Evolutionary conservation across 2,888 invertebrate genomes (phyloP), one percentile per base, ranked within the genome.

Genomic region (Hyles lineata): DNA sequence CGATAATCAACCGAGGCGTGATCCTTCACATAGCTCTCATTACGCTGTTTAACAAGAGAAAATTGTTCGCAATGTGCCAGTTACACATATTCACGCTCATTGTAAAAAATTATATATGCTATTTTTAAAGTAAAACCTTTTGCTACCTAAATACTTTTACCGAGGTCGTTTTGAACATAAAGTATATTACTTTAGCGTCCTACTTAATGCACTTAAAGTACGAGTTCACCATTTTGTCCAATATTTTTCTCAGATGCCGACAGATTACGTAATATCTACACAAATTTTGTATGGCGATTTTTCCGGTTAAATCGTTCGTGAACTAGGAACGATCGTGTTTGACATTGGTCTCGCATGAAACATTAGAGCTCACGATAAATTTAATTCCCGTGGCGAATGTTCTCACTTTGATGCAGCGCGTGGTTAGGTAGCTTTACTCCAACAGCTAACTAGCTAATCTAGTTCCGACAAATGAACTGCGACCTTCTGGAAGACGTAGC

Each of bases 331-430:
- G 73, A 79, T 83, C 84, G 83, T 82, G 83, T 80, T 81, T 76
- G 78, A 81, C 82, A 85, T 88, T 87, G 82, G 86, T 76, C 83
- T 81, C 83, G 85, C 85, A 81, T 83, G 79, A 80, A 77, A 77
- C 78, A 75, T 72, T 73, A 61, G 75, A 72, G 77, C 76, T 81
- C 79, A 83, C 79, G 81, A 82, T 82, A 79, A 83, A 83, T 83
- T 82, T 83, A 82, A 88, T 85, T 79, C 83, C 84, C 89, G 85
- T 83, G 75, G 77, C 87, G 81, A 89, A 89, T 84, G 78, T 73
- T 75, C 72, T 74, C 76, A 78, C 80, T 85, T 83, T 80, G 81
- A 83, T 81, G 82, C 80, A 79, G 75, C 74, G 70, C 70, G 74
- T 75, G 72, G 43, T 62, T 60, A 71, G 55, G 52, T 58, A 55